Base-by-base conservation (phyloP, 2,797 vertebrate genomes). In the Nyctalus aviator region DNA sequence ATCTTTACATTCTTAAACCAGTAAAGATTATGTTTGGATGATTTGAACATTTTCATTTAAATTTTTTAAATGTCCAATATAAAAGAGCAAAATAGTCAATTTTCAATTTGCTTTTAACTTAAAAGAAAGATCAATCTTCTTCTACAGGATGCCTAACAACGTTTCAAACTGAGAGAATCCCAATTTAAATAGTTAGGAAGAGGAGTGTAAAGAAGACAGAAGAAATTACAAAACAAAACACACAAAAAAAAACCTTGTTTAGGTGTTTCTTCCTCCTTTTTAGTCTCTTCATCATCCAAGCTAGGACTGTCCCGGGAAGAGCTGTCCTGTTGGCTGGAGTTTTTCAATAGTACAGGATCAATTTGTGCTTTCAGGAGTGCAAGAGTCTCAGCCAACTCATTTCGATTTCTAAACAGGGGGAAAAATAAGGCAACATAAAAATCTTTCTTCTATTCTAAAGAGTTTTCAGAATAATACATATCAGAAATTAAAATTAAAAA, bases 341-440 rank as follows among this genome's bases (percentile, higher is more conserved):
- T 99, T 96, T 97, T 99, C 97, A 99, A 91, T 41, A 98, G 97
- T n/a, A 97, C 98, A 30, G 99, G 99, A 76, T 99, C 99, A 17
- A 99, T 98, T 96, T 99, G 99, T 75, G 99, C 98, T 98, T 99
- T 99, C 96, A 99, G 97, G 90, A 99, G 98, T 78, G 99, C 99
- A 90, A 99, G 98, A 81, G 99, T 99, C 96, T 99, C 99, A 0
- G 99, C 99, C 95, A 99, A 98, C 82, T 99, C 99, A 2, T 99
- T 99, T 91, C 99, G 99, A 88, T 98, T 99, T 98, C 99, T 99
- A 97, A 91, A 98, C 66, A 91, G 97, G 75, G 93, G 78, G 92
- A 93, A 95, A 97, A 93, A 79, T 6, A 72, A 37, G 50, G 23
- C 62, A 95, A 44, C 78, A 95, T 96, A 82, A 97, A 95, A 88